A percentile compares a stretch with the other conserved stretches of the same genome.
Evolutionary conservation across 2,113 vertebrate genomes (phyloP).

Genomic region (Glareola pratincola): DNA sequence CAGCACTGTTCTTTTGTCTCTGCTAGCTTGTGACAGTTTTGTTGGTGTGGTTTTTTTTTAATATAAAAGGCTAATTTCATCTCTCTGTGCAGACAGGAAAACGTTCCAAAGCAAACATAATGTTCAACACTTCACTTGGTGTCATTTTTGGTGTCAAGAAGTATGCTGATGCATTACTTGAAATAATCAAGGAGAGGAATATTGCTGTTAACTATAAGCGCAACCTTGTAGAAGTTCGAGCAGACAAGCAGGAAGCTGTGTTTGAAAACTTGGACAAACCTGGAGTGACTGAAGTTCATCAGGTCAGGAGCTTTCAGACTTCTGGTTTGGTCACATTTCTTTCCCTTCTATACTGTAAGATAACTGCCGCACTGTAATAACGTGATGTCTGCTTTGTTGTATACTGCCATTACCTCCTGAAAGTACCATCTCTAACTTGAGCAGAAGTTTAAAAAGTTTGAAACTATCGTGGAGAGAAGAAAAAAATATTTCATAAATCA

Average conservation of each 20-base stretch:
- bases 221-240: conserved; percentile 89
- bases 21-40: not conserved
- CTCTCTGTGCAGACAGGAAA: conserved; percentile 83
- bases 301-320: conserved; percentile 71
- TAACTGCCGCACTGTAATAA: not conserved
- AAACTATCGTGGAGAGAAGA: not conserved
- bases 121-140: conserved; percentile 85
- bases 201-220: conserved; percentile 84
- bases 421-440: not conserved
- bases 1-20: not conserved
- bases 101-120: conserved; percentile 80
- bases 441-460: not conserved
- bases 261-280: conserved; percentile 93
- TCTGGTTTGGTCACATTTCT: not conserved
- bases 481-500: not conserved
- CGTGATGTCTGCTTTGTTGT: rapidly evolving
- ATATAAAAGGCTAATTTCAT: not conserved
- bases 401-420: not conserved
- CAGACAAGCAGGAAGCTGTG: conserved; percentile 90
- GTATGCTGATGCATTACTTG: conserved; percentile 87
- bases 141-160: conserved; percentile 88
- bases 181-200: conserved; percentile 82
- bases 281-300: conserved; percentile 82
- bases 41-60: not conserved
- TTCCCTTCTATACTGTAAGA: not conserved